Evolutionary conservation across 1,140 invertebrate genomes (phyloP).

Genomic region (Platyscapa corneri): DNA sequence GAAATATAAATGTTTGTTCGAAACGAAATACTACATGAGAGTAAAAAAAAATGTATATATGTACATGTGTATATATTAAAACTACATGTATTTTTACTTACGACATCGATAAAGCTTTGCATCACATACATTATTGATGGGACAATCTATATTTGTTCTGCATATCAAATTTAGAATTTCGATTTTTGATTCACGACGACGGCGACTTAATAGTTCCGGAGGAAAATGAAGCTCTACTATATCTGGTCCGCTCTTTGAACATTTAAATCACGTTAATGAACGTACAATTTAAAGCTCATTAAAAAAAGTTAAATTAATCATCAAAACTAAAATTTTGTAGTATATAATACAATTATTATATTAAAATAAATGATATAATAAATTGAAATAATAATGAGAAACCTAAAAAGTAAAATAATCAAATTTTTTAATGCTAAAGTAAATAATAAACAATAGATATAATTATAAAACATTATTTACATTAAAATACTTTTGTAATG

Average conservation of each 20-base stretch:
- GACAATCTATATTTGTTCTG: conserved; percentile 13
- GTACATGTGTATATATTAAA: too few relatives aligned
- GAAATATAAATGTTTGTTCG: too few relatives aligned
- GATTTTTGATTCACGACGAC: conserved; percentile 10
- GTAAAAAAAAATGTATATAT: too few relatives aligned
- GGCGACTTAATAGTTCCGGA: background rate
- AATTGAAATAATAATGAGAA: too few relatives aligned
- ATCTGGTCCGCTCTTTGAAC: conserved; percentile 19
- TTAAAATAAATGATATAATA: too few relatives aligned
- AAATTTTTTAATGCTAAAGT: too few relatives aligned
- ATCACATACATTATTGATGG: conserved; percentile 1
- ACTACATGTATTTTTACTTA: conserved; percentile 1
- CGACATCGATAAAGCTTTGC: conserved; percentile 10
- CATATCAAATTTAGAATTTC: background rate
- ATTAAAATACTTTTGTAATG: background rate
- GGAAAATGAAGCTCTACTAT: conserved; percentile 40
- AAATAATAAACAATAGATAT: too few relatives aligned
- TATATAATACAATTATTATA: background rate
- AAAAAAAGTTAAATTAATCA: background rate
- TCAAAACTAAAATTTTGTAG: background rate
- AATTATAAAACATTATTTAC: background rate
- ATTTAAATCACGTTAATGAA: background rate
- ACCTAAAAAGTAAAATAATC: too few relatives aligned
- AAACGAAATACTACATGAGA: too few relatives aligned
- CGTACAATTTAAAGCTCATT: background rate